These are phyloP conservation scores for Hetaerina titia DNA, from an alignment of 2,888 invertebrate species.

Conservation along the genomic window DNA sequence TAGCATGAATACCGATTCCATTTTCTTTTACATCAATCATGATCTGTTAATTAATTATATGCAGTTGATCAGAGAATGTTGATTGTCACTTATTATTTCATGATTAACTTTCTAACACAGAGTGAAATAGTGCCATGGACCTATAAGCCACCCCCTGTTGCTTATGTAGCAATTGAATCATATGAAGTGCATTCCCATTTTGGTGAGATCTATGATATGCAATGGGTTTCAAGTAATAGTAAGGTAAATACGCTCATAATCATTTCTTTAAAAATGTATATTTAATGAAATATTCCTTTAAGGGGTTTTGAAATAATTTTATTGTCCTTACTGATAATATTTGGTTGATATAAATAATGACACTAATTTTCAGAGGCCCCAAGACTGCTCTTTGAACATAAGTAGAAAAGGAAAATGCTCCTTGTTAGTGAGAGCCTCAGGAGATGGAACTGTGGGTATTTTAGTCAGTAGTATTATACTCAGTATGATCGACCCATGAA, in stretches of 20 bases:
- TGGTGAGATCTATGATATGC: not conserved
- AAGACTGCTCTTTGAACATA: not conserved
- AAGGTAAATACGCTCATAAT: not conserved
- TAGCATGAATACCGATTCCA: not conserved
- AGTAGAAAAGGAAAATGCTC: not conserved
- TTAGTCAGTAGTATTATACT: no score
- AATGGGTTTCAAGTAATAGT: slow-evolving; percentile 11
- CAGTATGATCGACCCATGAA: not conserved
- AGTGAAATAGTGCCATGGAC: slow-evolving; percentile 14
- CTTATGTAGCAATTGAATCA: not conserved
- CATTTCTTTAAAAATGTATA: no score
- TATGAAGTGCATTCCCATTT: not conserved
- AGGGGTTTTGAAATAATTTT: no score
- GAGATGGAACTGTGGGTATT: not conserved
- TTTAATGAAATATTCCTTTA: not conserved
- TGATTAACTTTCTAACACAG: not conserved
- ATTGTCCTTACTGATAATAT: not conserved
- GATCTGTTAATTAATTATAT: not conserved
- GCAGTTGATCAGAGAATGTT: not conserved
- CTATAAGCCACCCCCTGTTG: not conserved
- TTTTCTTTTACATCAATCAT: not conserved
- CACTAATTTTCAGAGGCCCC: not conserved
- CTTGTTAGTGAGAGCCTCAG: not conserved
- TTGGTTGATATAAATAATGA: not conserved
- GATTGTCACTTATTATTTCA: not conserved